phyloP scores from a whole-genome alignment of 2,888 invertebrate species.

The Ophion costatus region DNA sequence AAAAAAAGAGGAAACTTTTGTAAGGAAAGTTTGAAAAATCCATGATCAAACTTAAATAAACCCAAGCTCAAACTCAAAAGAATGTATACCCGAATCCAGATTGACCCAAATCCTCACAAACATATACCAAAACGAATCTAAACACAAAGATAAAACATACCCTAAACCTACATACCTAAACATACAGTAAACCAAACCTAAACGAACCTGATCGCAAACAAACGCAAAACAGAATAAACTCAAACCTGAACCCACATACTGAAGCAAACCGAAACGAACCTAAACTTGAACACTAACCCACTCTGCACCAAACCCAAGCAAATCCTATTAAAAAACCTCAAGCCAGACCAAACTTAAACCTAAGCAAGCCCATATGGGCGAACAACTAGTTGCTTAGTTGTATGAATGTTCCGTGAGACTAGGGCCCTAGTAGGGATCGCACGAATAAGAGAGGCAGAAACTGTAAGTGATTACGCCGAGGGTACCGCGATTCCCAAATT shows the following conservation, averaged over 20 bases:
- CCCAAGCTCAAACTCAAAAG: too few relatives aligned
- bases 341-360: neutral
- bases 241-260: neutral
- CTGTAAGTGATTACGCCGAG: neutral
- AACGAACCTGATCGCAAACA: neutral
- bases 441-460: neutral
- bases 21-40: too few relatives aligned
- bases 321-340: too few relatives aligned
- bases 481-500: slow-evolving; percentile 35
- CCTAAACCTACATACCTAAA: too few relatives aligned
- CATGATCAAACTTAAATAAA: too few relatives aligned
- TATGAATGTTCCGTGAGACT: neutral
- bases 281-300: neutral
- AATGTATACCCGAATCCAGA: too few relatives aligned
- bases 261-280: too few relatives aligned
- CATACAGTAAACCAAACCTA: too few relatives aligned
- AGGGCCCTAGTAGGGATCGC: neutral
- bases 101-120: too few relatives aligned
- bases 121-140: too few relatives aligned
- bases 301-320: neutral
- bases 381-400: neutral
- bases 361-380: neutral
- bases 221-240: neutral
- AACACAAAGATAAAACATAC: too few relatives aligned
- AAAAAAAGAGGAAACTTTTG: too few relatives aligned